Conservation (phyloP, 2,113 vertebrate genomes). For the Ictalurus punctatus region DNA sequence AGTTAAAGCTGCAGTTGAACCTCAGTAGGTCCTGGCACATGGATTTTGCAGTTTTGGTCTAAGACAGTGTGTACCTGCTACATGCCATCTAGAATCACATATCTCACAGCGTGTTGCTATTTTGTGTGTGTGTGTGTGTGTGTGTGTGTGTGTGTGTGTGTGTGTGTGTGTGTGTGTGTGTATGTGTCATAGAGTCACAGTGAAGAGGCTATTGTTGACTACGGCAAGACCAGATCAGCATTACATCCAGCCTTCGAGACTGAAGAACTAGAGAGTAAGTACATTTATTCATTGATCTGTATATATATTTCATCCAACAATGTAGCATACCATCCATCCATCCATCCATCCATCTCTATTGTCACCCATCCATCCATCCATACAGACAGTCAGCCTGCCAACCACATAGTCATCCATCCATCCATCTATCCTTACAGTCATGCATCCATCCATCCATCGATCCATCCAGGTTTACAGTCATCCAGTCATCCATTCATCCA, state of each 20-base stretch:
- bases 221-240: conserved; percentile 91
- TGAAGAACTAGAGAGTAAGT: conserved; percentile 94
- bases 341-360: neutral
- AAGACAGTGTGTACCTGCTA: neutral
- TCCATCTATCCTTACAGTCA: neutral
- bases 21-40: neutral
- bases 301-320: neutral
- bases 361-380: neutral
- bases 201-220: conserved; percentile 94
- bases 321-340: neutral
- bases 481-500: too few species aligned
- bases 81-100: neutral
- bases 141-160: neutral
- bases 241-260: conserved; percentile 92
- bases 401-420: neutral
- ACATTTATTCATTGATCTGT: neutral
- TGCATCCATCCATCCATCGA: too few species aligned
- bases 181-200: conserved; percentile 80
- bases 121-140: neutral
- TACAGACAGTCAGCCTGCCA: neutral
- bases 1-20: neutral
- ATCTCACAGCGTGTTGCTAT: neutral
- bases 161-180: neutral
- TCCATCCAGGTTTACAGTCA: too few species aligned
- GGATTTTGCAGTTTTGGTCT: neutral